Evolutionary conservation across 2,797 vertebrate species (phyloP).

Genomic region (Cheirogaleus major): DNA sequence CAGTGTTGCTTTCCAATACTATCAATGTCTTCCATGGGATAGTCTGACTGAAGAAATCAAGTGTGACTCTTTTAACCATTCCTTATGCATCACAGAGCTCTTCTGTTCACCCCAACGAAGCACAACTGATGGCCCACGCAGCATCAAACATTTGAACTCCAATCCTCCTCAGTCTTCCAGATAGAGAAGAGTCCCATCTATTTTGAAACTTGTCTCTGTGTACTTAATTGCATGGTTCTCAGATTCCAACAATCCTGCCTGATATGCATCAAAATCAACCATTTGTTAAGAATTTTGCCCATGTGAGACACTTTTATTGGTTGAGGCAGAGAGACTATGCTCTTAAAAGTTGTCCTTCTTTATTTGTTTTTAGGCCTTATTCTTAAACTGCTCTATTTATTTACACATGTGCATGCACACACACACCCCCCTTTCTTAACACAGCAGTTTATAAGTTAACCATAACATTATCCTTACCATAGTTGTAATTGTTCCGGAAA

Average conservation of each 20-base stretch:
- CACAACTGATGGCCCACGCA: background rate
- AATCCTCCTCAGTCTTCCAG: background rate
- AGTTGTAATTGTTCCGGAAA: slow-evolving; percentile 97
- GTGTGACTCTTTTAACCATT: background rate
- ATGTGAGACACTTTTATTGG: background rate
- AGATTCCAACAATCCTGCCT: background rate
- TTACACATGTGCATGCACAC: background rate
- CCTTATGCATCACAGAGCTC: background rate
- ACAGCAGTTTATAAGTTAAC: background rate
- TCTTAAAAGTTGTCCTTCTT: background rate
- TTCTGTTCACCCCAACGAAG: background rate
- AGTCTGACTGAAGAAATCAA: background rate
- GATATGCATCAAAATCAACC: background rate
- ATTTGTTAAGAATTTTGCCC: background rate
- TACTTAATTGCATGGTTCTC: background rate
- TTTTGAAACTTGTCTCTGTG: background rate
- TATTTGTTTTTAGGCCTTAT: background rate
- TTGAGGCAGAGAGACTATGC: background rate
- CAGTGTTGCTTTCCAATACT: background rate
- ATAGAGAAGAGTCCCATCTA: background rate
- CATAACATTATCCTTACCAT: slow-evolving; percentile 88
- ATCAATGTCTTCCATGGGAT: background rate
- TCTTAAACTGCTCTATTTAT: background rate
- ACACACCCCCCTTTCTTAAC: background rate
- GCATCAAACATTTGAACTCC: background rate